Percentiles rank a stretch among this genome's conserved stretches.
Evolutionary conservation across 2,797 vertebrate genomes (phyloP).

Genomic region (Rhodeus uyekii): DNA sequence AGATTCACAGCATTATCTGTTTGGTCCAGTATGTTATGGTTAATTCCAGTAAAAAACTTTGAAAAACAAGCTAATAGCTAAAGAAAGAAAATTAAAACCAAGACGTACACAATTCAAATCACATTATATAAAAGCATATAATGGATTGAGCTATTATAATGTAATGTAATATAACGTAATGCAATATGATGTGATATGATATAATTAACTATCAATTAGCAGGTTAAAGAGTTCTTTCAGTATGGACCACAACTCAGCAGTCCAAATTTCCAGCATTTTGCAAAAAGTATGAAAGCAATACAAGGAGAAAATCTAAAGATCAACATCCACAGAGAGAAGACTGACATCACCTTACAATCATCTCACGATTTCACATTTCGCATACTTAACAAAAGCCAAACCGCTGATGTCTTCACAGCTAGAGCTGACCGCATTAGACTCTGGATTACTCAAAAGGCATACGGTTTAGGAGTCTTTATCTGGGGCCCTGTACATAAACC

Average conservation of each 20-base stretch:
- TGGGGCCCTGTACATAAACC: not conserved
- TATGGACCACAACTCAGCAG: not conserved
- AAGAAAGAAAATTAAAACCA: not conserved
- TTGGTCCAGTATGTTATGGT: not conserved
- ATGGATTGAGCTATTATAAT: not conserved
- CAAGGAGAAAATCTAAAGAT: not conserved
- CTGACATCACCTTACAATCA: slow-evolving; percentile 14
- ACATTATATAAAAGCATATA: not conserved
- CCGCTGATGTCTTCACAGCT: slow-evolving; percentile 1
- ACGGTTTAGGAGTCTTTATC: slow-evolving; percentile 6
- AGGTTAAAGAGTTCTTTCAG: not conserved
- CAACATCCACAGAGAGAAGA: slow-evolving; percentile 7
- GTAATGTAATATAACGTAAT: not conserved
- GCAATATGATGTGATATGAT: not conserved
- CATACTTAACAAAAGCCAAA: not conserved
- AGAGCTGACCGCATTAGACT: not conserved
- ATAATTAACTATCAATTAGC: not conserved
- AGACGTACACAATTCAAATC: not conserved
- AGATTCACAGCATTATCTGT: slow-evolving; percentile 20
- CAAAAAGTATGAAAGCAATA: not conserved
- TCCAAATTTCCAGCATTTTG: slow-evolving; percentile 8
- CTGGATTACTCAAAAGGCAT: slow-evolving; percentile 33
- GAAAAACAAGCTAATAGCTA: not conserved
- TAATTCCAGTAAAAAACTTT: slow-evolving; percentile 17
- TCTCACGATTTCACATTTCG: slow-evolving; percentile 33